phyloP scores from a whole-genome alignment of 2,113 vertebrate species.

The Aplodontia rufa region DNA sequence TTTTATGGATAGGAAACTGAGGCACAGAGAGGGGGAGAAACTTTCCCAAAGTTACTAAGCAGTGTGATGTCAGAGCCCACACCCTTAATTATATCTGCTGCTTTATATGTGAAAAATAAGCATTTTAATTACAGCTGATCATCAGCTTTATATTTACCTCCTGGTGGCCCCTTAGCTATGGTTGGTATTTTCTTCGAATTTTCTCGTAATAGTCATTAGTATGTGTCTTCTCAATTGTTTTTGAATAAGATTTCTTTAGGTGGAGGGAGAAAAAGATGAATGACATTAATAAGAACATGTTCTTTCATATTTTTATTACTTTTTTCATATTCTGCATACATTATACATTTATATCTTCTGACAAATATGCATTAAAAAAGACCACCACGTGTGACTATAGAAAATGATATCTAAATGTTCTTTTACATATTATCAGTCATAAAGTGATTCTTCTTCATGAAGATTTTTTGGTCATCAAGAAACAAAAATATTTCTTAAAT shows the following conservation, averaged over 20 bases:
- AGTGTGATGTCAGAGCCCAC: neutral
- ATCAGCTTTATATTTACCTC: neutral
- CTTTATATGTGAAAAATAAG: neutral
- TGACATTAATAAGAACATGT: neutral
- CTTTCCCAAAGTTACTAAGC: neutral
- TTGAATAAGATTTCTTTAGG: neutral
- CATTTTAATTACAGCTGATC: no score
- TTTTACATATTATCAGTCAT: neutral
- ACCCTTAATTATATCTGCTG: neutral
- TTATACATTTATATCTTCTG: constrained; percentile 3
- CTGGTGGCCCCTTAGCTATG: neutral
- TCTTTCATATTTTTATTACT: constrained; percentile 1
- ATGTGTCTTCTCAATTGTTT: neutral
- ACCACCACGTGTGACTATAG: neutral
- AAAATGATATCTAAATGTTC: neutral
- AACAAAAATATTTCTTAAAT: constrained; percentile 24
- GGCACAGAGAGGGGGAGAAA: neutral
- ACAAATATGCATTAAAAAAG: constrained; percentile 11
- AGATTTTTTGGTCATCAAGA: neutral
- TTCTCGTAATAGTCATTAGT: neutral
- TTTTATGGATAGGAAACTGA: neutral
- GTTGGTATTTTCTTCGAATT: neutral
- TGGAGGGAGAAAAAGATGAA: neutral
- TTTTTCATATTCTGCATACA: neutral
- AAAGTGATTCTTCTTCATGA: constrained; percentile 1